Conservation (phyloP, 1,140 invertebrate species). For the Chymomyza costata region DNA sequence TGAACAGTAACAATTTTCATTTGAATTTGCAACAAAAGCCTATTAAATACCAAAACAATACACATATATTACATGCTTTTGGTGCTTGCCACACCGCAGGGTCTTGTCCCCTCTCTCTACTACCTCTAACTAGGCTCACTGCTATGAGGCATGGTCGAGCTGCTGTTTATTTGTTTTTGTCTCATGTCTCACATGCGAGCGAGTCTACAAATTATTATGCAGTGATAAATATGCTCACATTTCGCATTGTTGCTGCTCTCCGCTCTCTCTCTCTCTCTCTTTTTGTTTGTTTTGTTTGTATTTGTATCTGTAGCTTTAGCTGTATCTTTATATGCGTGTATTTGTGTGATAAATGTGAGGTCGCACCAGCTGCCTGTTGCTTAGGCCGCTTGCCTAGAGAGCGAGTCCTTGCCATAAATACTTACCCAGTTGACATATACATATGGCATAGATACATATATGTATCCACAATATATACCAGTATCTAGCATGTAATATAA, state of each 20-base stretch:
- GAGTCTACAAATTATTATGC: slow-evolving; percentile 57
- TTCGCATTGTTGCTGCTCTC: slow-evolving; percentile 17
- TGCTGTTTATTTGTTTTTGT: slow-evolving; percentile 36
- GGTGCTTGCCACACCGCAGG: neutral
- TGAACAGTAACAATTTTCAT: slow-evolving; percentile 43
- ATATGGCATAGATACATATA: no score
- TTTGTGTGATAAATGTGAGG: neutral
- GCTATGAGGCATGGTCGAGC: slow-evolving; percentile 18
- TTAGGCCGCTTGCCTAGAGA: no score
- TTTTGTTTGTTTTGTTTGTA: no score
- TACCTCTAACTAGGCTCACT: no score
- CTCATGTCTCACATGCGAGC: slow-evolving; percentile 19
- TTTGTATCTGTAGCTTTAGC: slow-evolving; percentile 4
- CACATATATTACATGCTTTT: slow-evolving; percentile 24
- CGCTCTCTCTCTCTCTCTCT: no score
- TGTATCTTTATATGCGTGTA: slow-evolving; percentile 5
- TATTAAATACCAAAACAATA: slow-evolving; percentile 61
- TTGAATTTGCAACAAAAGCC: slow-evolving; percentile 60
- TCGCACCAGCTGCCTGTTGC: slow-evolving; percentile 22
- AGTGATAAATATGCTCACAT: slow-evolving; percentile 50
- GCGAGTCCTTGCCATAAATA: no score
- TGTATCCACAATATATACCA: no score
- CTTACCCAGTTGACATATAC: no score
- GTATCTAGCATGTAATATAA: no score
- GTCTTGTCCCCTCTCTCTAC: no score